These are phyloP conservation scores for Meandrusa payeni DNA, from an alignment of 2,888 invertebrate genomes.

Conservation along the genomic window DNA sequence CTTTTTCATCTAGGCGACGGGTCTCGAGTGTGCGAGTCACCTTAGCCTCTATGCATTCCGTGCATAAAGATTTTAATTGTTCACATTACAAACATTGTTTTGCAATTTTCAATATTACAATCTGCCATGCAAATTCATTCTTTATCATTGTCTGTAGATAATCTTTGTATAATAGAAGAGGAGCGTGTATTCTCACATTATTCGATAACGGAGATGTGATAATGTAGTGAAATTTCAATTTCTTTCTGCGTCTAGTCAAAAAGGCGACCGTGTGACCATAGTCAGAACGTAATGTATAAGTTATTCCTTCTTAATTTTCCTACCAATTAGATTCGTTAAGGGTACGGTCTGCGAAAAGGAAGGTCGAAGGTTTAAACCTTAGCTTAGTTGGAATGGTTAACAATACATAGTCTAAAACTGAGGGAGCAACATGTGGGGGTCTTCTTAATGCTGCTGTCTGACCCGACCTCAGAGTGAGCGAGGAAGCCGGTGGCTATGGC, in stretches of 20 bases:
- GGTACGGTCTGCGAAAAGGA: no score
- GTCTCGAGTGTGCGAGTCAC: not conserved
- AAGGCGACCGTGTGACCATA: constrained; percentile 5
- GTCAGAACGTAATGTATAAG: no score
- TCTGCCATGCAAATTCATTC: constrained; percentile 18
- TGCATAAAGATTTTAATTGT: not conserved
- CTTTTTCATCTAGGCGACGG: not conserved
- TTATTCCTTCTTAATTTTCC: no score
- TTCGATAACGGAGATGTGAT: constrained; percentile 18
- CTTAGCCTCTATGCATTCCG: not conserved
- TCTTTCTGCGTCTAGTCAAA: not conserved
- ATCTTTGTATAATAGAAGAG: constrained; percentile 10
- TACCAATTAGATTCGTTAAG: no score
- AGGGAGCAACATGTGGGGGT: no score
- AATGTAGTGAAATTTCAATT: constrained; percentile 24
- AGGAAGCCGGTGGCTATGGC: no score
- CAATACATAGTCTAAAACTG: no score
- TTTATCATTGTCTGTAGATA: constrained; percentile 8
- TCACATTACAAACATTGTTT: not conserved
- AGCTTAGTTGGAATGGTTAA: no score
- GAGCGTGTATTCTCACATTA: constrained; percentile 10
- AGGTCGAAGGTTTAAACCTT: no score
- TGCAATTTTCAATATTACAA: not conserved
- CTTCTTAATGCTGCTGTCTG: no score
- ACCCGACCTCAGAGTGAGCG: no score